Conservation (phyloP, 2,797 vertebrate species). For the Parambassis ranga region DNA sequence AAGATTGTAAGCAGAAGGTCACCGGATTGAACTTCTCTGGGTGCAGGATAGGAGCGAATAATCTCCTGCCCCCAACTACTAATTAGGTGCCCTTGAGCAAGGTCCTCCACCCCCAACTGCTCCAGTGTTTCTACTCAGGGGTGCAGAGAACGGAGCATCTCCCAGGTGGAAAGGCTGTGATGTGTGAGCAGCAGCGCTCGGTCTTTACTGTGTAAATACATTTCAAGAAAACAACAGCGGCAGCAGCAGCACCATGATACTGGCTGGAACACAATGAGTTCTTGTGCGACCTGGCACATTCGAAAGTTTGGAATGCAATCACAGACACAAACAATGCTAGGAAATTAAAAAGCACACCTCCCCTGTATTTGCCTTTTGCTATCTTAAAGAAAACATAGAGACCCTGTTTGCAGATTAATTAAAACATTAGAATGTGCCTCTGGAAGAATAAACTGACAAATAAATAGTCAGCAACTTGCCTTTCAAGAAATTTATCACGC, state of each 20-base stretch:
- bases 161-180: slow-evolving; percentile 40
- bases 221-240: slow-evolving; percentile 29
- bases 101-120: slow-evolving; percentile 55
- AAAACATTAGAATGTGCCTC: slow-evolving; percentile 69
- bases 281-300: slow-evolving; percentile 3
- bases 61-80: slow-evolving; percentile 62
- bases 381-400: slow-evolving; percentile 77
- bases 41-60: slow-evolving; percentile 49
- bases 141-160: slow-evolving; percentile 27
- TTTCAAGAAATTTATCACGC: slow-evolving; percentile 50
- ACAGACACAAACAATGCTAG: slow-evolving; percentile 52
- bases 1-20: slow-evolving; percentile 64
- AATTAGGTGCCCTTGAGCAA: slow-evolving; percentile 74
- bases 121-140: slow-evolving; percentile 30
- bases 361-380: slow-evolving; percentile 52
- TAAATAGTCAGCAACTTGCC: slow-evolving; percentile 65
- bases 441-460: slow-evolving; percentile 62
- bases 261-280: slow-evolving; percentile 18
- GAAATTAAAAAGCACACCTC: slow-evolving; percentile 51
- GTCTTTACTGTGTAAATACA: slow-evolving; percentile 30
- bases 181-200: slow-evolving; percentile 15
- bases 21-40: slow-evolving; percentile 57
- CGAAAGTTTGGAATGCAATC: slow-evolving; percentile 50
- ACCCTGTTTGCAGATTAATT: slow-evolving; percentile 74
- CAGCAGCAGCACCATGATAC: not conserved